Evolutionary conservation across 23 tunicate genomes (phyloP), one percentile per base, ranked within the genome.

Genomic region (Trididemnum miniatum): DNA sequence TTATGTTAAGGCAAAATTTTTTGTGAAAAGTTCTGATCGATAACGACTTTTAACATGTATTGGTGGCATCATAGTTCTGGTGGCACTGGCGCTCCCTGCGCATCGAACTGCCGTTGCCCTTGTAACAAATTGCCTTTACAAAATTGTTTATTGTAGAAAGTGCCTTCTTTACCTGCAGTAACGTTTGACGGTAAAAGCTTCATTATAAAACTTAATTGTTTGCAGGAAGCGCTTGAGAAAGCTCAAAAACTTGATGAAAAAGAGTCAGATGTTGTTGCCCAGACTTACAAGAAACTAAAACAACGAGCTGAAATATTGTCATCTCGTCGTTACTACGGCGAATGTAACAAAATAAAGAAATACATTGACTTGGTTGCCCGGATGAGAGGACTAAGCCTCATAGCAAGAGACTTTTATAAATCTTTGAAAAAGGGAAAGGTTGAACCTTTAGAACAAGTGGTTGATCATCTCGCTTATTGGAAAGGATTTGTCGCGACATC

Each of bases 401-500:
- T 93, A 20, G 92, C 98, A n/a, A 65, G 89, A 65, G 98, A 93
- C 84, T 88, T 93, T 84, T 88, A 88, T 83, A 93, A 93, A 84
- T 77, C 87, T 25, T 80, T 93, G 0, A 93, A 93, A 35, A 93
- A 93, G 57, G 92, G 90, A 25, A 93, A 93, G 76, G 33, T 93
- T 35, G 98, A 93, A 75, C 86, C 86, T 18, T 38, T 93, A 22
- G 94, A 88, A 80, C 78, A 74, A 0, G 66, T 93, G 9, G 37
- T 76, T 20, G 80, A 84, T 40, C 89, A 93, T 59, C 54, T 93
- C 3, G 89, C 71, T 50, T 93, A 88, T 57, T 93, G 98, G 98
- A 93, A 93, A 60, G 98, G 94, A 28, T 93, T 93, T 71, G 78
- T 81, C 34, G 98, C 83, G 15, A 49, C 82, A 29, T 31, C 90